Evolutionary conservation across 2,888 invertebrate species (phyloP), one percentile per base, ranked within the genome.

Genomic region (Coelopa pilipes): DNA sequence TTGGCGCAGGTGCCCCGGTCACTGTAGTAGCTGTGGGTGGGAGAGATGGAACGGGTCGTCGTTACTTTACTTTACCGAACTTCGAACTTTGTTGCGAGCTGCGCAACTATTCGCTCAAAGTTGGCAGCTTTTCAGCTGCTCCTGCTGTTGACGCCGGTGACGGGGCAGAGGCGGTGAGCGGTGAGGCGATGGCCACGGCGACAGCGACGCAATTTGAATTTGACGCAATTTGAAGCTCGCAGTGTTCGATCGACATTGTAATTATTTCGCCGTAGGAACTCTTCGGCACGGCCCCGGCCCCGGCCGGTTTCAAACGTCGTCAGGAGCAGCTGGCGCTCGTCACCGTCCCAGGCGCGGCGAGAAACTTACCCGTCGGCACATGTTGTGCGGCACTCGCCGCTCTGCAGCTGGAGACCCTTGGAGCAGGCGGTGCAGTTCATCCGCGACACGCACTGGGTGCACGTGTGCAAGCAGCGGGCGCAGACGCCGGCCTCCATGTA

Each of bases 1-100:
- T 94, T 93, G 60, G 93, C 90, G 83, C 96, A 96, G 13, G 91
- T 90, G 47, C 95, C 94, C 12, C 94, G 91, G 84, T 96, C 96
- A 81, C 94, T 95, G 88, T 94, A 96, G 87, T 94, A 96, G 68
- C 95, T 95, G 79, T 84, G 80, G 13, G 15, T n/a, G 19, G 24
- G 17, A 9, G 55, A 62, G 53, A 53, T 49, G 21, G 34, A 53
- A 60, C 19, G 53, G 24, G 45, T 45, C 34, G 34, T 34, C 7
- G 34, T 7, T 2, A 34, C 7, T 4, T 34, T 34, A 34, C 4
- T 34, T 34, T 34, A n/a, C 34, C 7, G 34, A 34, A 34, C 34
- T 34, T 34, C 7, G 53, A 68, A 68, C 45, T 21, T 19, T 24
- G 24, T 50, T 50, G 50, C 49, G 21, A 1, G 12, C 21, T 21